Evolutionary conservation across 1,140 invertebrate species (phyloP).

Genomic region (Parapsyche elsis): DNA sequence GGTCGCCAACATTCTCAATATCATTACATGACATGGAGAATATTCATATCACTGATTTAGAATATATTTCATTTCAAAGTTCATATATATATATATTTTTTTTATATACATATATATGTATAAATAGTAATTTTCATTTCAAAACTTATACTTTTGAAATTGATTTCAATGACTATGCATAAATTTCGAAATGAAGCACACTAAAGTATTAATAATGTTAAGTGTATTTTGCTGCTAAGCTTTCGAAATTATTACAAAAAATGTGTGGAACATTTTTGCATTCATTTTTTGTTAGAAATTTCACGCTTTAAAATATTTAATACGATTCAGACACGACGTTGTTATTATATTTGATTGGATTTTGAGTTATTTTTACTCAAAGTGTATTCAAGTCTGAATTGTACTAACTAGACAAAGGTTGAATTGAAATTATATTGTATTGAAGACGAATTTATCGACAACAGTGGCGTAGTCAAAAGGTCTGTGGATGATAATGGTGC

Average conservation of each 20-base stretch:
- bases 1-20: background rate
- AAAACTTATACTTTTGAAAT: slow-evolving; percentile 11
- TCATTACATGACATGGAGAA: slow-evolving; percentile 33
- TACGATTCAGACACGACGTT: background rate
- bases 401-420: too few species aligned
- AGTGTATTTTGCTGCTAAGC: background rate
- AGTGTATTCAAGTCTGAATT: too few species aligned
- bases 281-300: slow-evolving; percentile 17
- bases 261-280: slow-evolving; percentile 6
- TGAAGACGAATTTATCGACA: too few species aligned
- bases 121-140: slow-evolving; percentile 21
- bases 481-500: too few species aligned
- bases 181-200: slow-evolving; percentile 3
- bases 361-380: too few species aligned
- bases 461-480: too few species aligned
- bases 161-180: background rate
- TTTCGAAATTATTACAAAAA: slow-evolving; percentile 3
- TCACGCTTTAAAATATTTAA: slow-evolving; percentile 10
- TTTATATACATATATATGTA: slow-evolving; percentile 15
- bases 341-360: too few species aligned
- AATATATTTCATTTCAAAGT: slow-evolving; percentile 35
- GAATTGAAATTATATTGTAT: too few species aligned
- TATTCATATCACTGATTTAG: slow-evolving; percentile 40
- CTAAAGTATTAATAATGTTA: slow-evolving; percentile 8
- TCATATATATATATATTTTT: background rate